Base-by-base conservation (phyloP, 1,140 invertebrate genomes). In the Wasmannia auropunctata region DNA sequence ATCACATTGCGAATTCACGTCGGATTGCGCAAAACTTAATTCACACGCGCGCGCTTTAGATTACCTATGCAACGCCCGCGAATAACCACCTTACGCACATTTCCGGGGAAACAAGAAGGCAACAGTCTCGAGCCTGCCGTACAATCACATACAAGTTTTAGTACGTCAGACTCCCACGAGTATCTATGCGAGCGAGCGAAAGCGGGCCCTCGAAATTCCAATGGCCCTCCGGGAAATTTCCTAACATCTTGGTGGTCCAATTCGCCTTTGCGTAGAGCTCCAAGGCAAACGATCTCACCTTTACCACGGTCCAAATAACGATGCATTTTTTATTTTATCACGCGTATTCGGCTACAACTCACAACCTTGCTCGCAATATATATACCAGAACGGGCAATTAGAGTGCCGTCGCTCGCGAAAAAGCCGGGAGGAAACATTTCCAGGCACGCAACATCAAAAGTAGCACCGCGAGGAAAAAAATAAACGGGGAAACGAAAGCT, bases 201-300 rank as follows among this genome's bases (percentile, higher is more conserved):
- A 72, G 37, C 34, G 51, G 25, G 43, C 51, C 54, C 16, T 70
- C 31, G 46, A 43, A 85, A 43, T 86, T 86, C 19, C 88, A 83
- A 69, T 16, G 76, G 84, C 69, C 88, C 88, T 88, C 40, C 83
- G 88, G 88, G 88, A 89, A 89, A 89, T 89, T 89, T 89, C 84
- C 84, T 70, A 85, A 86, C 79, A 88, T 76, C 87, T 81, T 85
- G 62, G 51, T 34, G 84, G 75, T 86, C 76, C 88, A 75, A 89
- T 89, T 86, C 49, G 28, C 67, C 49, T 14, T 43, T 60, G 16
- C n/a, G 54, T 54, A 63, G 43, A 22, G 19, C 11, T 16, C 37
- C n/a, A n/a, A 2, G 49, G 25, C 19, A 1, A 22, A 16, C 19
- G 25, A 40, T 87, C 56, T 84, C 11, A 6, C 37, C 37, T 77